These are phyloP conservation scores for Apis florea DNA, from an alignment of 1,140 invertebrate genomes.

Conservation along the genomic window DNA sequence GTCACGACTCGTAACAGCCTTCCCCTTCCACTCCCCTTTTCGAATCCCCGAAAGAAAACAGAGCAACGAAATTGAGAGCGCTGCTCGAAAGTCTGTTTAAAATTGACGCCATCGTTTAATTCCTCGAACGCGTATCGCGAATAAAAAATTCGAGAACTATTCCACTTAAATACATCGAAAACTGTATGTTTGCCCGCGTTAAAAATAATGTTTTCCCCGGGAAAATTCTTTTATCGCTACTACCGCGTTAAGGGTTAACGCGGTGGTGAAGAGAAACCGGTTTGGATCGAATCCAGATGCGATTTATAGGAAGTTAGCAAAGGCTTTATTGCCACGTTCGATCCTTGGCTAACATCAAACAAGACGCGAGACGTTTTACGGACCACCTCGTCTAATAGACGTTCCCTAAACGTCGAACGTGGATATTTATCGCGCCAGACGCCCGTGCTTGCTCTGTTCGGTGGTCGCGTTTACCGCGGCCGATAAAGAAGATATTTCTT, in stretches of 20 bases:
- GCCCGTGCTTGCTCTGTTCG: too few species aligned
- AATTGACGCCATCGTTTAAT: too few species aligned
- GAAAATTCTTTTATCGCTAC: constrained; percentile 45
- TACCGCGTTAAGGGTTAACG: constrained; percentile 8
- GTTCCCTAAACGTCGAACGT: constrained; percentile 40
- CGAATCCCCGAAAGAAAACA: too few species aligned
- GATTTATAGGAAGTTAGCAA: constrained; percentile 33
- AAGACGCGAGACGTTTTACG: not conserved
- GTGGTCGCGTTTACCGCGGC: not conserved
- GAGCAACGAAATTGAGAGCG: too few species aligned
- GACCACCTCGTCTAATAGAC: constrained; percentile 33
- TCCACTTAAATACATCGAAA: too few species aligned
- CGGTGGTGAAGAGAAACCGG: not conserved
- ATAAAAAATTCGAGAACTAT: too few species aligned
- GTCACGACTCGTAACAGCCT: too few species aligned
- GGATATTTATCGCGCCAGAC: constrained; percentile 50
- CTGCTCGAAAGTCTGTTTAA: too few species aligned
- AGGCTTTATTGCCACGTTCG: constrained; percentile 35
- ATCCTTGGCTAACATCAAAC: constrained; percentile 1
- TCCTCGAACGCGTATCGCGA: too few species aligned
- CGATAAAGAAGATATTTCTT: constrained; percentile 3
- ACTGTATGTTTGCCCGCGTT: too few species aligned
- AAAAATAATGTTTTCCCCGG: constrained; percentile 4
- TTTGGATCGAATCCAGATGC: constrained; percentile 46
- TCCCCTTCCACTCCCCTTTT: too few species aligned